phyloP scores from a whole-genome alignment of 2,113 vertebrate species.

The Mionectes macconnelli region DNA sequence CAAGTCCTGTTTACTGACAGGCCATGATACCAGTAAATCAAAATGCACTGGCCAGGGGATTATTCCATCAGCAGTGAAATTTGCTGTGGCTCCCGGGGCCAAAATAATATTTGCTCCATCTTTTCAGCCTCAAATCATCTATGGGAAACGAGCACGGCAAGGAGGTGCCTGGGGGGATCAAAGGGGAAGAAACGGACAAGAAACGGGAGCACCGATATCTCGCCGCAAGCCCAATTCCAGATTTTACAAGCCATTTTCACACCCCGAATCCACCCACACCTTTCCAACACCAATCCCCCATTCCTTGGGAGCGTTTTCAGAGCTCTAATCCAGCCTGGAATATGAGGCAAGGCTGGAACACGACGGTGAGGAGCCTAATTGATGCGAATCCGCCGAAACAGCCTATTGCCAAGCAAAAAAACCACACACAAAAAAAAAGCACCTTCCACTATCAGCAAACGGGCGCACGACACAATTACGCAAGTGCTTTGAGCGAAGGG shows the following conservation, averaged over 20 bases:
- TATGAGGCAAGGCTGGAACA: neutral
- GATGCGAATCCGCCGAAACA: neutral
- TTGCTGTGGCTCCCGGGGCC: neutral
- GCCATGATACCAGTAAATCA: neutral
- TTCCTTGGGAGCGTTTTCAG: neutral
- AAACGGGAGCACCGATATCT: neutral
- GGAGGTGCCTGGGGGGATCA: neutral
- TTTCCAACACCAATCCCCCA: neutral
- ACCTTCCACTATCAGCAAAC: neutral
- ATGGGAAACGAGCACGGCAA: neutral
- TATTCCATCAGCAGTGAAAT: neutral
- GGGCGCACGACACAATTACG: neutral
- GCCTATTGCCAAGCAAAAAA: neutral
- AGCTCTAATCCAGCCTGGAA: neutral
- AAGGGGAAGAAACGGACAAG: neutral
- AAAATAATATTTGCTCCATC: neutral
- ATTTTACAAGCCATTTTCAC: neutral
- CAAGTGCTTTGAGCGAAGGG: neutral
- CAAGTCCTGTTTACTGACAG: slow-evolving; percentile 2
- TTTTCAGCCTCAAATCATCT: neutral
- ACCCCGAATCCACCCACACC: slow-evolving; percentile 5
- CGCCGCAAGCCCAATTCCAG: neutral
- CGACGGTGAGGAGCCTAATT: neutral
- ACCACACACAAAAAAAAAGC: neutral
- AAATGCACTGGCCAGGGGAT: neutral